Evolutionary conservation across 2,113 vertebrate genomes (phyloP), one percentile per base, ranked within the genome.

Genomic region (Pollimyrus isidori): DNA sequence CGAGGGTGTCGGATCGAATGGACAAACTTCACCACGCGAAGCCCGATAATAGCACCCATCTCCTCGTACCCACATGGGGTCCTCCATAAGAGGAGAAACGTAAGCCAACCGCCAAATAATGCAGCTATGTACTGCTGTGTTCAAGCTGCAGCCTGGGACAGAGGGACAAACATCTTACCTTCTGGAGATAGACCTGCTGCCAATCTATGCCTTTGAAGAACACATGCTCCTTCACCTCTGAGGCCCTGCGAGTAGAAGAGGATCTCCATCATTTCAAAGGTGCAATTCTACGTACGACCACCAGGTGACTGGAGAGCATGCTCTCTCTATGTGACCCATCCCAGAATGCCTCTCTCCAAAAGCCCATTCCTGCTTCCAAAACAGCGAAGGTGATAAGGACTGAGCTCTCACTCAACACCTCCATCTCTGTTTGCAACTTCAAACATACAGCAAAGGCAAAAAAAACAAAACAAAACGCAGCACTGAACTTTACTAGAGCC

Each of bases 181-280:
- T 99, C 90, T 98, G 98, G 49, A 99, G 95, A 94, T 98, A 99
- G 48, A 99, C 98, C 50, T 99, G 97, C 92, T 99, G 98, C 98
- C 98, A 99, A 92, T 99, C 97, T 0, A 99, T 95, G 90, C 98
- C 98, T 95, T 96, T 97, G 95, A 98, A 99, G 92, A 99, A 99
- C 87, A 93, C 92, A 90, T 99, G 98, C 1, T 97, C 96, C 92
- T 99, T 99, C n/a, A 99, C 97, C 92, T 99, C 98, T 26, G 95
- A 95, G 0, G 98, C 97, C 6, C 98, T 99, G 94, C 3, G 80
- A 89, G 52, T 10, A 76, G 2, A 58, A n/a, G 73, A 19, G 39
- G 4, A 30, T 21, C 6, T 3, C 46, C 49, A 17, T 85, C 26
- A 15, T 46, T 65, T 58, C 35, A 35, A 35, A 35, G 35, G 35